phyloP scores from a whole-genome alignment of 2,888 invertebrate genomes.

The Malthinus seriepunctatus region DNA sequence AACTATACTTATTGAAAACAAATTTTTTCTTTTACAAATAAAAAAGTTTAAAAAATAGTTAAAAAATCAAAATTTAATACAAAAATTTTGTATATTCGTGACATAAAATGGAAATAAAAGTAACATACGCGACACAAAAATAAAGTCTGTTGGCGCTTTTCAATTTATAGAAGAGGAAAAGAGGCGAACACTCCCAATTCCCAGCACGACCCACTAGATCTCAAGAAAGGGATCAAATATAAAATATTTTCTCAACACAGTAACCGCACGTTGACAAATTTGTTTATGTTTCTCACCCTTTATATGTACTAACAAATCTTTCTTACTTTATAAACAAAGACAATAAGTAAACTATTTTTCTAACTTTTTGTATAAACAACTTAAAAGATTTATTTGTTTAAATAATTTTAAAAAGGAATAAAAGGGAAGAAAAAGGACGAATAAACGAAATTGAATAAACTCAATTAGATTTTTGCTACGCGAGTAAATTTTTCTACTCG shows the following conservation, averaged over 20 bases:
- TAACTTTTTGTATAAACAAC: too few relatives aligned
- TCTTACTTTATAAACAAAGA: conserved; percentile 16
- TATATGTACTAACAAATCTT: conserved; percentile 16
- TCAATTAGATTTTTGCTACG: too few relatives aligned
- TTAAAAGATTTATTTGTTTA: neutral
- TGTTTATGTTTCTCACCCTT: conserved; percentile 28
- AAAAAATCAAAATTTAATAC: neutral
- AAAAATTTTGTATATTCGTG: neutral
- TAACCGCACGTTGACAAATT: conserved; percentile 29
- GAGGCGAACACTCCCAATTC: conserved; percentile 32
- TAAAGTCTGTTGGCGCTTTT: conserved; percentile 28
- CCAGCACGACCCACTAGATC: conserved; percentile 34
- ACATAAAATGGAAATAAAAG: neutral
- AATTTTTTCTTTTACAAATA: too few relatives aligned
- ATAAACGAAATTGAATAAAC: too few relatives aligned
- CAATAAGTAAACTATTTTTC: conserved; percentile 3
- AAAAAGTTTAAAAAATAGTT: neutral
- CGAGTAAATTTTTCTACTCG: too few relatives aligned
- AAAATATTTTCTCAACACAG: conserved; percentile 33
- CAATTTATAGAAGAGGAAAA: conserved; percentile 28
- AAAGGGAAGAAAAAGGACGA: too few relatives aligned
- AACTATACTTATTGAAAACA: too few relatives aligned
- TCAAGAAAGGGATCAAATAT: conserved; percentile 37
- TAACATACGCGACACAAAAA: neutral
- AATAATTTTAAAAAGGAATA: neutral